Evolutionary conservation across 2,797 vertebrate species (phyloP).

Genomic region (Macroramphosus scolopax): DNA sequence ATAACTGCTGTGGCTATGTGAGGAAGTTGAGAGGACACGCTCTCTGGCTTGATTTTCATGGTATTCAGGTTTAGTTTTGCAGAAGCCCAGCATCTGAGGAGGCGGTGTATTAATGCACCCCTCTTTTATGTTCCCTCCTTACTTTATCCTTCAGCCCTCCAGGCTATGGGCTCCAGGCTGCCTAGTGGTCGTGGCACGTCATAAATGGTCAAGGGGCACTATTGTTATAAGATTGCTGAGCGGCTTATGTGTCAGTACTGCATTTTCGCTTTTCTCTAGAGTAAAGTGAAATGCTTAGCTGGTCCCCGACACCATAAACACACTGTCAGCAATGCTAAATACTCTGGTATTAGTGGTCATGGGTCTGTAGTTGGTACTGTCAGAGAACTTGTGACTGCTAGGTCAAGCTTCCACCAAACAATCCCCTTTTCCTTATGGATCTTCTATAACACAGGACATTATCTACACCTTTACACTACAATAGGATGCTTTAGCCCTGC

Average conservation of each 20-base stretch:
- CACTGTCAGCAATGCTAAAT: constrained; percentile 27
- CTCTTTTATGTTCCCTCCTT: constrained; percentile 1
- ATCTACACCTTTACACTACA: no score
- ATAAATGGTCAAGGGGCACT: constrained; percentile 40
- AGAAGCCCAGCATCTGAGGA: constrained; percentile 1
- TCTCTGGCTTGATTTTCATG: constrained; percentile 24
- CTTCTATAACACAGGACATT: no score
- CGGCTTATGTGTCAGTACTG: constrained; percentile 30
- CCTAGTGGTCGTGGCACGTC: constrained; percentile 30
- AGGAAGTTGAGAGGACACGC: constrained; percentile 15
- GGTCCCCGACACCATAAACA: constrained; percentile 1
- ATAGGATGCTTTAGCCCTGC: no score
- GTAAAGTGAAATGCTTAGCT: constrained; percentile 25
- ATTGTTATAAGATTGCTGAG: constrained; percentile 48
- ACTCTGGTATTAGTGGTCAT: constrained; percentile 43
- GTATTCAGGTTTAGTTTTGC: constrained; percentile 27
- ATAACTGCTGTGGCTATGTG: constrained; percentile 19
- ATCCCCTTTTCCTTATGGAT: background rate
- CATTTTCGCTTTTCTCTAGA: constrained; percentile 28
- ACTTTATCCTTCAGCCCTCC: constrained; percentile 18
- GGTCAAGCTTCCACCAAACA: constrained; percentile 8
- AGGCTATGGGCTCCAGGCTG: constrained; percentile 3
- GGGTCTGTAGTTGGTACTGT: constrained; percentile 33
- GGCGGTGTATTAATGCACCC: constrained; percentile 1
- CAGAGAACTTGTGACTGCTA: constrained; percentile 27